Conservation (phyloP, 2,113 vertebrate genomes). For the Gymnocephalus cernua region DNA sequence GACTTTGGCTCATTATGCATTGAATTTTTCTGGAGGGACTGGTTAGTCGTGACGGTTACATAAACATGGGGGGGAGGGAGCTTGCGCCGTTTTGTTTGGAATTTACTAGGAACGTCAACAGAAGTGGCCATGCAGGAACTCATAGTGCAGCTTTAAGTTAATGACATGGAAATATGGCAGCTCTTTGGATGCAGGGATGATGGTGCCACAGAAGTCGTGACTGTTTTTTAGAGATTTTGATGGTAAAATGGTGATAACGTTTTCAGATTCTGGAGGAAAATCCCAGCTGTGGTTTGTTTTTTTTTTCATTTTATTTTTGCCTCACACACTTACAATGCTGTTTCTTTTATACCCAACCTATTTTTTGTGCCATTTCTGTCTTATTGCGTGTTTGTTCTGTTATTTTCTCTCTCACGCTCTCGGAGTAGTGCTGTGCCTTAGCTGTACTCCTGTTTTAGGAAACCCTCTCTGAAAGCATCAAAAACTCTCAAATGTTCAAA, state of each 20-base stretch:
- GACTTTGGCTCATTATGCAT: too few relatives aligned
- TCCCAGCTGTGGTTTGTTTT: too few relatives aligned
- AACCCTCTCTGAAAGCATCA: constrained; percentile 44
- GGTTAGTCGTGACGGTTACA: too few relatives aligned
- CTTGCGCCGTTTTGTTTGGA: too few relatives aligned
- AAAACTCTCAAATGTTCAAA: constrained; percentile 37
- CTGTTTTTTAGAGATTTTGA: neutral
- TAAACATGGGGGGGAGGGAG: too few relatives aligned
- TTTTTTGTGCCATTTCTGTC: neutral
- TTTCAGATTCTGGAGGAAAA: constrained; percentile 16
- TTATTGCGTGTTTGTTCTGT: neutral
- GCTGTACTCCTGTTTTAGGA: constrained; percentile 54
- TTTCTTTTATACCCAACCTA: fast-evolving
- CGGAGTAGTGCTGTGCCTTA: constrained; percentile 70
- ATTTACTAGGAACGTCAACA: too few relatives aligned
- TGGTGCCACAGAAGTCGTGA: neutral
- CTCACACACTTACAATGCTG: neutral
- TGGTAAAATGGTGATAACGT: neutral
- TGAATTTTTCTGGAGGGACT: too few relatives aligned
- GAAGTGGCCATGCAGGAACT: too few relatives aligned
- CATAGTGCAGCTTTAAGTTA: constrained; percentile 38
- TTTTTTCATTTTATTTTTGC: neutral
- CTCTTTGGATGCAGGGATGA: constrained; percentile 5
- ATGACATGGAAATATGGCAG: neutral
- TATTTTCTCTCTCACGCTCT: constrained; percentile 10